Base-by-base conservation (phyloP, 2,797 vertebrate genomes). In the Danio aesculapii region DNA sequence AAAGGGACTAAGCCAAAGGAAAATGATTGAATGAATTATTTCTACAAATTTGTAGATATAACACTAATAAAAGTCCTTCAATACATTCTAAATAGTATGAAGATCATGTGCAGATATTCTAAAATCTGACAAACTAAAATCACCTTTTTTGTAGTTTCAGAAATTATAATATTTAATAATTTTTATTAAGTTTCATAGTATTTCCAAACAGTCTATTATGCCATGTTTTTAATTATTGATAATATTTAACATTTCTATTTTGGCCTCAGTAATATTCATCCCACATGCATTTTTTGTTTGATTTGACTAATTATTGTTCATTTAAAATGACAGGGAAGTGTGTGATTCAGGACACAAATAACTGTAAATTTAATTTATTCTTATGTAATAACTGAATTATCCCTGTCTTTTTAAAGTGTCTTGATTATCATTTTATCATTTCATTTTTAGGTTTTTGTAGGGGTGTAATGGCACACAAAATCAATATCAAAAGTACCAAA, bases 301-400 rank as follows among this genome's bases (percentile, higher is more conserved):
- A 93, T 94, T 92, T 90, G 62, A 91, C 89, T 89, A 90, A 92
- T 92, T 92, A 84, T 16, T 13, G 86, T 91, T 91, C 82, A 81
- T 90, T 92, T 90, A 89, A 92, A 94, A 93, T 86, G 88, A 93
- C 87, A 85, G 90, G 82, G 88, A 77, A 53, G 52, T 55, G 47
- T 64, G 53, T 75, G 13, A 3, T 49, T 39, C 43, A 63, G 57
- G 8, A 59, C 53, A 69, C 41, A 41, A 63, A 41, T 69, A 57
- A 77, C 21, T 21, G 12, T 57, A 8, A 55, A 13, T 10, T 67
- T n/a, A 55, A 13, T 10, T 67, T n/a, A 2, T 49, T 46, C n/a
- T 14, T 55, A 83, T 77, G 11, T 44, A 21, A 8, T 9, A 19
- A 66, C 68, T 81, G 81, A 88, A 75, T 57, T 72, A 73, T 90